Evolutionary conservation across 2,888 invertebrate species (phyloP).

Genomic region (Sclerodermus sp.): DNA sequence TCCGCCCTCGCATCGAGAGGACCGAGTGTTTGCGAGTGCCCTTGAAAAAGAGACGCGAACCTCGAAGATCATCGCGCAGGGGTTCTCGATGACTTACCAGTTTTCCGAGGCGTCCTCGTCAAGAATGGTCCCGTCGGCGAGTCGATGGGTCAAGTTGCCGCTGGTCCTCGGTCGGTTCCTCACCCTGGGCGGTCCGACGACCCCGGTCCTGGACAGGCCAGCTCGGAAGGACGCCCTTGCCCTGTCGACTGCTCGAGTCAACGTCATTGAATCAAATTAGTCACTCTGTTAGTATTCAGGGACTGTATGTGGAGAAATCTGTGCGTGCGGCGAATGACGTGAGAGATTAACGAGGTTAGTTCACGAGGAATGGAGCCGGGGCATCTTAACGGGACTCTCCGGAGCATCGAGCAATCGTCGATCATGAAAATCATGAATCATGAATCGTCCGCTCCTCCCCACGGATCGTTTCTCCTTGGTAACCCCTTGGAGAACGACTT

Average conservation of each 20-base stretch:
- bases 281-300: constrained; percentile 32
- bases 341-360: neutral
- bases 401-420: too few species aligned
- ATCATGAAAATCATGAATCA: too few species aligned
- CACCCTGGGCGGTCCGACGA: constrained; percentile 51
- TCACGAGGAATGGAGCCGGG: neutral
- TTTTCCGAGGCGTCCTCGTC: constrained; percentile 62
- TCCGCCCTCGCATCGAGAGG: too few species aligned
- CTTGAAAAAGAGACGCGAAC: too few species aligned
- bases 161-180: constrained; percentile 58
- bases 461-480: too few species aligned
- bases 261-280: constrained; percentile 44
- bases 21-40: too few species aligned
- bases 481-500: too few species aligned
- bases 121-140: constrained; percentile 66
- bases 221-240: constrained; percentile 67
- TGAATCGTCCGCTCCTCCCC: too few species aligned
- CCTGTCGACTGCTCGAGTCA: constrained; percentile 60
- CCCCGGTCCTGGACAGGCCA: constrained; percentile 51
- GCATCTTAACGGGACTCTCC: neutral
- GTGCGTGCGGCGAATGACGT: too few species aligned
- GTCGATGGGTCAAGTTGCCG: constrained; percentile 65
- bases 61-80: too few species aligned
- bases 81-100: constrained; percentile 50
- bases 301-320: neutral